Base-by-base conservation (phyloP, 2,113 vertebrate genomes). In the Orientallactaga bullata region DNA sequence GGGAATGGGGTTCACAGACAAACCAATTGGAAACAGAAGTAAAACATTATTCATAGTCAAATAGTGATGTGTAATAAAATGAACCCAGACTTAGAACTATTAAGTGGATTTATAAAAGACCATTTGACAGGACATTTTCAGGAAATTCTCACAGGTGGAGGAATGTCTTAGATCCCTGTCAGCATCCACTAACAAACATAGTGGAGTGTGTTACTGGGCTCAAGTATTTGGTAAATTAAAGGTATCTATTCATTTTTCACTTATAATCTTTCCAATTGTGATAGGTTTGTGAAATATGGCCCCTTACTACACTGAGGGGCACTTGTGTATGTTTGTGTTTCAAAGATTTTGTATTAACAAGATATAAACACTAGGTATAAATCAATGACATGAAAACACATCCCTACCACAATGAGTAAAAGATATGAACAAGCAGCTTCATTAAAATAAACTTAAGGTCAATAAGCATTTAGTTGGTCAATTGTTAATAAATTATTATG, bases 1-100 rank as follows among this genome's bases (percentile, higher is more conserved):
- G 7, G 26, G 0, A 4, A 20, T 2, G 47, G 13, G 10, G 32
- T 15, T 12, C 21, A 10, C 3, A 37, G 2, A 35, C 10, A 37
- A 79, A 39, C 21, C 39, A 24, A 39, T 6, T 21, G 28, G 1
- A 81, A 91, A 82, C 66, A 32, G 24, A 68, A 23, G n/a, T 1
- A 71, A 83, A 85, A 32, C 7, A 61, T 61, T 24, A 28, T 77
- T 85, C 26, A 60, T 13, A 66, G 39, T 73, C 2, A 65, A 6
- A 35, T 7, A 21, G 47, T 0, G 66, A n/a, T 15, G 1, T n/a
- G 13, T 66, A 26, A 65, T n/a, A 81, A 81, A 81, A 51, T 7
- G 12, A 63, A 78, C 28, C 0, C 9, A 42, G 7, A 68, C 6
- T 60, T 61, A 20, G 92, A 61, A 7, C 4, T 21, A 47, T 6